Base-by-base conservation (phyloP, 1,140 invertebrate genomes). In the Tetranychus urticae region DNA sequence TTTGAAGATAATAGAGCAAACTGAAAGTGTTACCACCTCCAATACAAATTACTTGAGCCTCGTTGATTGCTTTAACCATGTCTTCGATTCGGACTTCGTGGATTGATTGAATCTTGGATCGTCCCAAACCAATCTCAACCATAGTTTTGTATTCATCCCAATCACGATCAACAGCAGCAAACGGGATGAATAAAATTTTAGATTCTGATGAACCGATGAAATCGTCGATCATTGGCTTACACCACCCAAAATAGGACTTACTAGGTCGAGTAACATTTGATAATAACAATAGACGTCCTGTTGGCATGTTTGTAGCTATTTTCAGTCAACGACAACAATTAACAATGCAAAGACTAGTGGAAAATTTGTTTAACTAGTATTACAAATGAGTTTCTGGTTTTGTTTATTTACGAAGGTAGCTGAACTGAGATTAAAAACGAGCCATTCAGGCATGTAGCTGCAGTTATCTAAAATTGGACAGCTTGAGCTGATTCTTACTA, bases 1-100 rank as follows among this genome's bases (percentile, higher is more conserved):
- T 80, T 72, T 86, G 84, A 1, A 86, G 70, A 23, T 75, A 74
- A 67, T 81, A 82, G 5, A 87, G 71, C 37, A 87, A 71, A 34
- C 79, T 72, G 68, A 87, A 84, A 10, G 81, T 86, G 69, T 86
- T 84, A 59, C 83, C 82, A 64, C 85, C 84, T n/a, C 69, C 84
- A 62, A 86, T 73, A 71, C 83, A 86, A 62, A 86, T 79, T 45
- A 80, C 80, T 73, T 85, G 70, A 1, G 82, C 80, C 14, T 75
- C 69, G 56, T 76, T 72, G 1, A 85, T 71, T 31, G 81, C 80
- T 60, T 73, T 67, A 2, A 71, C 64, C 33, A 78, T 76, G 68
- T 82, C 71, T n/a, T 70, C 54, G 47, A 23, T 23, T 23, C 23
- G 23, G 23, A 71, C 74, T 52, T 76, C 74, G 69, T 85, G 82